phyloP scores from a whole-genome alignment of 2,113 vertebrate genomes.

The Illadopsis cleaveri region DNA sequence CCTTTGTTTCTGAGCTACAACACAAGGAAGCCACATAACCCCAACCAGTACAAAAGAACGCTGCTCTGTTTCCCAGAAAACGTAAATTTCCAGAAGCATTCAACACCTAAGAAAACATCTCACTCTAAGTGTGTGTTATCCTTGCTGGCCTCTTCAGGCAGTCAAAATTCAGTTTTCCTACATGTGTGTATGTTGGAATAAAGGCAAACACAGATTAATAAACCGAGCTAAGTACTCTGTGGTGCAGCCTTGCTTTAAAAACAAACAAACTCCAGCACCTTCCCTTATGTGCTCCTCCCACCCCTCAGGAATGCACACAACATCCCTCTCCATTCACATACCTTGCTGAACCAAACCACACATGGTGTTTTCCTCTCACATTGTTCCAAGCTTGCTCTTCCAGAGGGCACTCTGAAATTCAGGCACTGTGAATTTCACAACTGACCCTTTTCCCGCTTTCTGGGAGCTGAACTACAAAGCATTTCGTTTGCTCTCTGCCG shows the following conservation, averaged over 20 bases:
- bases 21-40: background rate
- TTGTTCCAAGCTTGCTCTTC: background rate
- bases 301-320: background rate
- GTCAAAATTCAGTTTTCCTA: background rate
- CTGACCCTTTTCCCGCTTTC: fast-evolving
- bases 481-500: background rate
- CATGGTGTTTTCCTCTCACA: fast-evolving
- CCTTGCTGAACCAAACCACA: background rate
- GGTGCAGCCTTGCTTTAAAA: background rate
- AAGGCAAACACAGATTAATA: background rate
- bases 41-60: background rate
- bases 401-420: background rate
- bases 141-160: background rate
- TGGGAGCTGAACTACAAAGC: background rate
- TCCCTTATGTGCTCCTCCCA: background rate
- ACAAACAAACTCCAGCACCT: background rate
- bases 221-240: background rate
- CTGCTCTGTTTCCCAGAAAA: background rate
- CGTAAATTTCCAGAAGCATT: background rate
- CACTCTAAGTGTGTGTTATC: background rate
- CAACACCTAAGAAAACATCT: background rate
- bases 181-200: background rate
- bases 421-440: background rate
- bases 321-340: background rate
- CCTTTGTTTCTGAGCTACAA: background rate